Evolutionary conservation across 2,888 invertebrate genomes (phyloP).

Genomic region (Vesta saturnalis): DNA sequence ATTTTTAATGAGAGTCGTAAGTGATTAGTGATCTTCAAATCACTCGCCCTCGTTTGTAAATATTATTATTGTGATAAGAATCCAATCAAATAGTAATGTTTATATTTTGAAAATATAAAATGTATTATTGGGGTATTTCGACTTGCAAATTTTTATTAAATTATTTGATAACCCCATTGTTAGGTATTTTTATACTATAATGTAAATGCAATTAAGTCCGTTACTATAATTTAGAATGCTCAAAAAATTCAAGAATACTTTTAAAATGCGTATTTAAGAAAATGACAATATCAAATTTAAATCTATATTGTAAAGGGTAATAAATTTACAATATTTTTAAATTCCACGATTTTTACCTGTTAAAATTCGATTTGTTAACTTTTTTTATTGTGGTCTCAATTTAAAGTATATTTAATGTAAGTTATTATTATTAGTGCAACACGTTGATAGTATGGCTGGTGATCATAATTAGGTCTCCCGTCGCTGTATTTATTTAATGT

Average conservation of each 20-base stretch:
- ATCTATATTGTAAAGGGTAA: constrained; percentile 44
- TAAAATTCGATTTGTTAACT: constrained; percentile 46
- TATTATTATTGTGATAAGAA: constrained; percentile 63
- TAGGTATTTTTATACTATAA: constrained; percentile 41
- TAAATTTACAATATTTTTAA: constrained; percentile 42
- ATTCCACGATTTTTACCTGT: constrained; percentile 42
- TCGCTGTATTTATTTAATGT: constrained; percentile 57
- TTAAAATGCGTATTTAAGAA: constrained; percentile 7
- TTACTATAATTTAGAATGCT: constrained; percentile 22
- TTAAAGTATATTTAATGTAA: constrained; percentile 51
- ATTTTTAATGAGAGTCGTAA: constrained; percentile 40
- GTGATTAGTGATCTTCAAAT: constrained; percentile 43
- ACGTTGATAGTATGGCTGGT: constrained; percentile 45
- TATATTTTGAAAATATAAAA: constrained; percentile 40
- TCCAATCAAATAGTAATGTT: constrained; percentile 54
- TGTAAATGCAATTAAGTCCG: constrained; percentile 25
- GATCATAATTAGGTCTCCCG: constrained; percentile 54
- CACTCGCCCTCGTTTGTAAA: constrained; percentile 53
- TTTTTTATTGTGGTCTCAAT: constrained; percentile 56
- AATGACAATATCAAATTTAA: constrained; percentile 30
- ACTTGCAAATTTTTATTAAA: constrained; percentile 22
- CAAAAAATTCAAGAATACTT: constrained; percentile 20
- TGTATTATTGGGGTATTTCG: constrained; percentile 28
- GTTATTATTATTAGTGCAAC: constrained; percentile 52
- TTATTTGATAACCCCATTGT: constrained; percentile 34